phyloP scores from a whole-genome alignment of 2,888 invertebrate genomes.

The Dynastes maya region DNA sequence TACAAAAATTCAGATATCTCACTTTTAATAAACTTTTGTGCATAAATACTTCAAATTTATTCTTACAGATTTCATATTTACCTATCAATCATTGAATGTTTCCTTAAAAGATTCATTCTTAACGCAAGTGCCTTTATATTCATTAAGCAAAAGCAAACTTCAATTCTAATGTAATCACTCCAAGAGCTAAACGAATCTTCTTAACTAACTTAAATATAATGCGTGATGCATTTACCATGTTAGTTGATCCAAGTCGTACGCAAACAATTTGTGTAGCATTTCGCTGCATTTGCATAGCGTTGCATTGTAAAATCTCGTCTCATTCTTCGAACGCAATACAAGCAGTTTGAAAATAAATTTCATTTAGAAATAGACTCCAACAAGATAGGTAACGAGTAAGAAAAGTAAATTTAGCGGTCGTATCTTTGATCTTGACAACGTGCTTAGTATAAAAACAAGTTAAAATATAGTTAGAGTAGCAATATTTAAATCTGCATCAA shows the following conservation, averaged over 20 bases:
- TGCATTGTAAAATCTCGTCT: no score
- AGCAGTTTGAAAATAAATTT: not conserved
- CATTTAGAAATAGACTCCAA: not conserved
- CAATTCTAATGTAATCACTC: conserved; percentile 16
- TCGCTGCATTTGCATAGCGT: not conserved
- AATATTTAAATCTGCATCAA: no score
- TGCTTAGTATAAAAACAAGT: no score
- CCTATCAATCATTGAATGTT: no score
- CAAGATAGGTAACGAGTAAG: not conserved
- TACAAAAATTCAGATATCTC: no score
- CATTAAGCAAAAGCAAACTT: conserved; percentile 14
- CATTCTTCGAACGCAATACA: no score
- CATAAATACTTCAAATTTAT: no score
- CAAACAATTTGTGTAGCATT: not conserved
- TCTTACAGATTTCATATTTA: no score
- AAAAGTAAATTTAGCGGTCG: not conserved
- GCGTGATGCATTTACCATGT: conserved; percentile 31
- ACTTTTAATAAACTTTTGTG: no score
- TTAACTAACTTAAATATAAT: not conserved
- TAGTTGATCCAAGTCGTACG: conserved; percentile 24
- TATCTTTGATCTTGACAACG: not conserved
- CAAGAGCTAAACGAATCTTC: not conserved
- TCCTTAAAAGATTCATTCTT: no score
- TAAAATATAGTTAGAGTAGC: no score
- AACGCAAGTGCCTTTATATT: no score